Base-by-base conservation (phyloP, 2,113 vertebrate species). In the Mungos mungo region DNA sequence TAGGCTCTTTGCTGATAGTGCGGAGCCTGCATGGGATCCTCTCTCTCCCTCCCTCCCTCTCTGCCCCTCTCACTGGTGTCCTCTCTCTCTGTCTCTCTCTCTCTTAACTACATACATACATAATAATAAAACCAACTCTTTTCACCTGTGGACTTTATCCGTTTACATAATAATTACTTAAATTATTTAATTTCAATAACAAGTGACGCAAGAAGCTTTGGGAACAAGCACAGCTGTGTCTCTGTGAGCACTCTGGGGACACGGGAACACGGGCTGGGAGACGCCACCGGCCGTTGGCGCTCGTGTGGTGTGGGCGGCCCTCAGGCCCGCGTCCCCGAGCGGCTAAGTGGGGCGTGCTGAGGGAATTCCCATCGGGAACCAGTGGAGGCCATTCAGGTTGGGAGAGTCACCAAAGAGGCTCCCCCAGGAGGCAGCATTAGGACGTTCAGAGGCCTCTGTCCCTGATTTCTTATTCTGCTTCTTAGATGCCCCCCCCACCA, bases 221-320 rank as follows among this genome's bases (percentile, higher is more conserved):
- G 27, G 47, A 33, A 57, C 65, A 87, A 63, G n/a, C 29, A 12
- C 93, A 38, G 79, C 77, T 29, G 15, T 72, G 38, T 21, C 65
- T 35, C 1, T 6, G 47, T n/a, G 41, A 84, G 65, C 38, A 29
- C 74, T 35, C 16, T 41, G 66, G 52, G 35, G 45, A 54, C 63
- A 23, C 38, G 86, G 71, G 63, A 12, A 47, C 41, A 13, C 1
- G 3, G 50, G 68, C 13, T 25, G 33, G 65, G 27, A 33, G 41
- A 63, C 3, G 14, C 23, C 76, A 25, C 23, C 2, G 1, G n/a
- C 50, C 41, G 6, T 0, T n/a, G 19, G 25, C 23, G 35, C 3
- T 13, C 3, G 10, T 15, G 65, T 2, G 6, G 1, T 0, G 15
- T 15, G n/a, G 21, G 12, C 0, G 3, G n/a, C 87, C 33, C 16